These are phyloP conservation scores for Gyps fulvus DNA, from an alignment of 2,113 vertebrate species.

Conservation along the genomic window DNA sequence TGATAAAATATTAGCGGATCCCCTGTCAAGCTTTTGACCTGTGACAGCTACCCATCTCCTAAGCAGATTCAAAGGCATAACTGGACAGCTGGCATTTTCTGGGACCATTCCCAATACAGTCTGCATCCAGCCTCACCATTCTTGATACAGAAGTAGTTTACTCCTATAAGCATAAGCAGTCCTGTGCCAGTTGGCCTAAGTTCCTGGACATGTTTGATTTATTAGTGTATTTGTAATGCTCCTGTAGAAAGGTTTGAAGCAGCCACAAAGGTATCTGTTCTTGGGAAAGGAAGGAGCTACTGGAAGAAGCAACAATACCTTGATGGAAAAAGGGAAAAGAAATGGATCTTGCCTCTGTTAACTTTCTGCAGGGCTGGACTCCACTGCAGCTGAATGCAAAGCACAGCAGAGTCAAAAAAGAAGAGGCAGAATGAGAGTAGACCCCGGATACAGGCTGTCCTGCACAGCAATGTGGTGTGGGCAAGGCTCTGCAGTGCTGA, in stretches of 20 bases:
- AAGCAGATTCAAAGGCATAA: neutral
- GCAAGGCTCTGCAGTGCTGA: neutral
- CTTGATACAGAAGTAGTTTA: slow-evolving; percentile 16
- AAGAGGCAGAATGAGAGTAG: neutral
- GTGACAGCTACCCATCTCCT: neutral
- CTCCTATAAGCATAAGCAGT: neutral
- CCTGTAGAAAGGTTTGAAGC: neutral
- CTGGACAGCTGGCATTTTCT: slow-evolving; percentile 34
- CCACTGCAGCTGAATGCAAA: neutral
- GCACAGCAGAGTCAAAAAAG: neutral
- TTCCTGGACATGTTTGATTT: slow-evolving; percentile 26
- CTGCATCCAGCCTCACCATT: neutral
- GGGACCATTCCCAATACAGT: neutral
- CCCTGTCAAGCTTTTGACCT: neutral
- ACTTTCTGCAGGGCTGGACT: neutral
- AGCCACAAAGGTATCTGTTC: neutral
- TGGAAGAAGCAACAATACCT: neutral
- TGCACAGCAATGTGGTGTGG: neutral
- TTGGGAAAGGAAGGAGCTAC: neutral
- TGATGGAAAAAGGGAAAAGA: neutral
- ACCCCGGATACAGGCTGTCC: neutral
- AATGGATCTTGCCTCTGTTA: neutral
- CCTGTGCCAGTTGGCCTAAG: neutral
- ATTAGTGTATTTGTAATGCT: neutral
- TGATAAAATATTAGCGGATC: neutral